These are phyloP conservation scores for Noctuana brunneofusca DNA, from an alignment of 2,888 invertebrate genomes.

Conservation along the genomic window DNA sequence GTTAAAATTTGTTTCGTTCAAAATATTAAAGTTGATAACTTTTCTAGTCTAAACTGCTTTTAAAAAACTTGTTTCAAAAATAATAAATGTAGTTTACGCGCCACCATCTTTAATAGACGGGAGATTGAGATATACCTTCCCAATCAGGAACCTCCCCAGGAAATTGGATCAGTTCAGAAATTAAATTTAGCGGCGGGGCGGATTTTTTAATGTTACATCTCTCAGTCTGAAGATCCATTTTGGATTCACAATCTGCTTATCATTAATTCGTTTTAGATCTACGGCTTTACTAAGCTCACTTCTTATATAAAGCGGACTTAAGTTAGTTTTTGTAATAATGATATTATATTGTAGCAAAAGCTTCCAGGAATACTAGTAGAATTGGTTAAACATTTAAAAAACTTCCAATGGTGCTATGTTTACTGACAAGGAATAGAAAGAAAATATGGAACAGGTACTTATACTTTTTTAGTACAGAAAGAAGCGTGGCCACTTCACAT, in stretches of 20 bases:
- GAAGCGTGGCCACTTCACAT: no score
- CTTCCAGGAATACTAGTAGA: no score
- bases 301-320: not conserved
- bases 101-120: not conserved
- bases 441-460: no score
- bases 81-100: not conserved
- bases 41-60: no score
- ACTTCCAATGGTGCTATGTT: no score
- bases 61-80: not conserved
- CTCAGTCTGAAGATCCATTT: not conserved
- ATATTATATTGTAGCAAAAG: no score
- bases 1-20: no score
- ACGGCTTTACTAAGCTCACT: not conserved
- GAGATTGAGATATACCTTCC: conserved; percentile 22
- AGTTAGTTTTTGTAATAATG: no score
- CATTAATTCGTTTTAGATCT: conserved; percentile 1
- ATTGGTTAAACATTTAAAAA: no score
- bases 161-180: conserved; percentile 67
- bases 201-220: conserved; percentile 47
- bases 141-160: conserved; percentile 45
- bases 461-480: no score
- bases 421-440: no score
- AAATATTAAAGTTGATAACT: no score
- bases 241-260: conserved; percentile 6
- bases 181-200: conserved; percentile 57